Evolutionary conservation across 2,888 invertebrate genomes (phyloP).

Genomic region (Smittia sp.): DNA sequence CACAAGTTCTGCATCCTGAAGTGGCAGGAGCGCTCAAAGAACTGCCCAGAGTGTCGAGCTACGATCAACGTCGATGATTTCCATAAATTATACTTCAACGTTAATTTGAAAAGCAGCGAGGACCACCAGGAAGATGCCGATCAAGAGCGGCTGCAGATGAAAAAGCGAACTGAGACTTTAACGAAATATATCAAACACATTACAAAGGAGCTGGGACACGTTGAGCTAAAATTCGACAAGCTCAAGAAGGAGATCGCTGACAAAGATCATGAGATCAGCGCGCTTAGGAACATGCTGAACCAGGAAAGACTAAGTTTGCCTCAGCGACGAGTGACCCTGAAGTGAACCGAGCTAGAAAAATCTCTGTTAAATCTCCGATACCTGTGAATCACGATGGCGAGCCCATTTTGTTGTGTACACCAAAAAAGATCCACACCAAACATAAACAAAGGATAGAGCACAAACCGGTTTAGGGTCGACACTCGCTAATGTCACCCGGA

Average conservation of each 20-base stretch:
- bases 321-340: not conserved
- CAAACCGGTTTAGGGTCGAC: conserved; percentile 21
- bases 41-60: conserved; percentile 26
- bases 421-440: conserved; percentile 2
- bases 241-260: conserved; percentile 21
- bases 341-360: not conserved
- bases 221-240: conserved; percentile 36
- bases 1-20: conserved; percentile 18
- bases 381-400: conserved; percentile 28
- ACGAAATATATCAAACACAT: conserved; percentile 32
- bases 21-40: conserved; percentile 12
- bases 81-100: conserved; percentile 33
- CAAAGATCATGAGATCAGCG: conserved; percentile 32
- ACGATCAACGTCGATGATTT: not conserved
- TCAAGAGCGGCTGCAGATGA: not conserved
- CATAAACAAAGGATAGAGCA: conserved; percentile 37
- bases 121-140: not conserved
- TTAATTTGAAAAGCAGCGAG: conserved; percentile 24
- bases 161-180: conserved; percentile 33
- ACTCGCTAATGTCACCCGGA: not conserved
- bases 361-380: not conserved
- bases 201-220: conserved; percentile 39
- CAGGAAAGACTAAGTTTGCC: conserved; percentile 8
- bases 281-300: conserved; percentile 28
- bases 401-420: conserved; percentile 23